Evolutionary conservation across 2,888 invertebrate genomes (phyloP), one percentile per base, ranked within the genome.

Genomic region (Phasia obesa): DNA sequence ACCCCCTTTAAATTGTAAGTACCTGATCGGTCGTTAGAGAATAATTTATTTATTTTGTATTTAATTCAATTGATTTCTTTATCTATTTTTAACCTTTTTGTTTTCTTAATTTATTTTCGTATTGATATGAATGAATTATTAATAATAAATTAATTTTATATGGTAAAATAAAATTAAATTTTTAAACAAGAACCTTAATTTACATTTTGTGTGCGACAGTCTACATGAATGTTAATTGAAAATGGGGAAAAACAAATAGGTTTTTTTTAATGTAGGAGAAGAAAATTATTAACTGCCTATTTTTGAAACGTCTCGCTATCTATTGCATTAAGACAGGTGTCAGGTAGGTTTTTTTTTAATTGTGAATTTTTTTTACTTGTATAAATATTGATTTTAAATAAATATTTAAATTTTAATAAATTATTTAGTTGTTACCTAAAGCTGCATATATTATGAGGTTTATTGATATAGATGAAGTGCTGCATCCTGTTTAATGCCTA

Each of bases 81-180:
- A 71, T 64, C 23, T 38, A 25, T 51, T 60, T 27, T n/a, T 53
- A 31, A 31, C 13, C 59, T 13, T 44, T 64, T 77, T 31, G 31
- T 9, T 11, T 35, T 11, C 60, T 31, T 21, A 59, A 65, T 42
- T 59, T 70, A 44, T n/a, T n/a, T n/a, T n/a, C n/a, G n/a, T n/a
- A n/a, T 76, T 79, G 70, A 44, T 59, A 38, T 65, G 70, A 55
- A 74, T 82, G 78, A 83, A 71, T 83, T 83, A 83, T 83, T 79
- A 83, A 71, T 71, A 83, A 79, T 79, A 83, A 83, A 83, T 76
- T 79, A 67, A 83, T 69, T 67, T 76, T 83, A 71, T 79, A 71
- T 62, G 79, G 60, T 67, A 76, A 79, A 71, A 64, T 65, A 51
- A 49, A 17, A 51, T 49, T 42, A 25, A 49, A 15, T 38, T 49